Percentiles rank a stretch among this genome's conserved stretches.
Conservation (phyloP, 2,888 invertebrate species). For the Lissocephala sabroskyi region DNA sequence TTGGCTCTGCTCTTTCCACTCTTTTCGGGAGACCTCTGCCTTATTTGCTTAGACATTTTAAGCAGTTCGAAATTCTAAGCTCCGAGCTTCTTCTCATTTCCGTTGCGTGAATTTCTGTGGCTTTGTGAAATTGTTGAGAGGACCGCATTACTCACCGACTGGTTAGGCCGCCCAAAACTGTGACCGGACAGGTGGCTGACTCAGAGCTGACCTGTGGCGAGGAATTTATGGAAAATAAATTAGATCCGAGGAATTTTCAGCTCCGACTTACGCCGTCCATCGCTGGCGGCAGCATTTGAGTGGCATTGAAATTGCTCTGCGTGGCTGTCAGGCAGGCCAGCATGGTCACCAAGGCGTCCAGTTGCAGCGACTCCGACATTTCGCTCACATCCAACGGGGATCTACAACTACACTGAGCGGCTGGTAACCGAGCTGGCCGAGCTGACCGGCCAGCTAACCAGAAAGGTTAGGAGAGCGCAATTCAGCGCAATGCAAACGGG, state of each 20-base stretch:
- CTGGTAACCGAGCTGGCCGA: constrained; percentile 7
- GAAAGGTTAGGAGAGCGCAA: constrained; percentile 18
- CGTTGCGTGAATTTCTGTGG: too few species aligned
- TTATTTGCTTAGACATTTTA: too few species aligned
- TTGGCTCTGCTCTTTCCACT: too few species aligned
- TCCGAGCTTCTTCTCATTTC: too few species aligned
- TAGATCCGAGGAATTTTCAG: background rate
- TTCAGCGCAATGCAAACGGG: constrained; percentile 27
- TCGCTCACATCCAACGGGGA: constrained; percentile 1
- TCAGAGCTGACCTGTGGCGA: constrained; percentile 24
- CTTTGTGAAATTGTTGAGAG: too few species aligned
- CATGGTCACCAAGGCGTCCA: constrained; percentile 52
- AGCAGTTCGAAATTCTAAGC: too few species aligned
- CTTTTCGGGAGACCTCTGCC: too few species aligned
- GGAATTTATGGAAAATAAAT: background rate
- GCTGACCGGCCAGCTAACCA: background rate
- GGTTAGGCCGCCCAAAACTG: constrained; percentile 28
- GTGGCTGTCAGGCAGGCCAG: constrained; percentile 48
- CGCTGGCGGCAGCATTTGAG: constrained; percentile 10
- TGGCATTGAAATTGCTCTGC: constrained; percentile 28
- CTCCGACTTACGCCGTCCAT: background rate
- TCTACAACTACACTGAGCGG: too few species aligned
- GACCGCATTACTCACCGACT: too few species aligned
- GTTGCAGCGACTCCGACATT: constrained; percentile 45
- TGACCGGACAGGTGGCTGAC: constrained; percentile 30